These are phyloP conservation scores for Esox lucius DNA, from an alignment of 2,797 vertebrate species.

Conservation along the genomic window DNA sequence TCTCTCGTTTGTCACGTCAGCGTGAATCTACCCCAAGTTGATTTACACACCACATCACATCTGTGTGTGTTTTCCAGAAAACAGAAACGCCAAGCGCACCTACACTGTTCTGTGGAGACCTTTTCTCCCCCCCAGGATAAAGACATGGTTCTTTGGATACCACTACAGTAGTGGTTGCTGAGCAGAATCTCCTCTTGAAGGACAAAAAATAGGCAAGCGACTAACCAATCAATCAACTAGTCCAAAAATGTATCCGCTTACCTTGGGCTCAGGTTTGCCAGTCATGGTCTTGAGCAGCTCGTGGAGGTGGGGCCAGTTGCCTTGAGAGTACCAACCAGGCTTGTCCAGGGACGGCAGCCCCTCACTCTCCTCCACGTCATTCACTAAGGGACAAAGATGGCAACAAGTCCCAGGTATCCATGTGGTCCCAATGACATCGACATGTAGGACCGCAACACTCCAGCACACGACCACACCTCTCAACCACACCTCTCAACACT, in stretches of 20 bases:
- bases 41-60: conserved; percentile 41
- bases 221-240: not conserved
- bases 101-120: not conserved
- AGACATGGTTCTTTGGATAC: not conserved
- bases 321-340: conserved; percentile 96
- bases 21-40: conserved; percentile 51
- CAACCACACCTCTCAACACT: not conserved
- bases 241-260: conserved; percentile 37
- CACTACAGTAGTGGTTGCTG: not conserved
- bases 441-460: conserved; percentile 7
- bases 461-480: conserved; percentile 1
- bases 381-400: conserved; percentile 72
- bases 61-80: conserved; percentile 51
- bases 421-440: conserved; percentile 13
- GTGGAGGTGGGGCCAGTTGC: conserved; percentile 88
- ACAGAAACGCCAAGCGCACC: conserved; percentile 41
- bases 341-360: conserved; percentile 84
- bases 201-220: not conserved
- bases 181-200: not conserved
- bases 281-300: conserved; percentile 91
- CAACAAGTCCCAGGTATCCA: conserved; percentile 15
- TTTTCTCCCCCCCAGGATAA: not conserved
- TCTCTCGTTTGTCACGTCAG: conserved; percentile 41
- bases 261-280: conserved; percentile 88
- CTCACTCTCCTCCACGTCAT: conserved; percentile 85